These are phyloP conservation scores for Drosophila yooni DNA, from an alignment of 2,888 invertebrate species.

Conservation along the genomic window DNA sequence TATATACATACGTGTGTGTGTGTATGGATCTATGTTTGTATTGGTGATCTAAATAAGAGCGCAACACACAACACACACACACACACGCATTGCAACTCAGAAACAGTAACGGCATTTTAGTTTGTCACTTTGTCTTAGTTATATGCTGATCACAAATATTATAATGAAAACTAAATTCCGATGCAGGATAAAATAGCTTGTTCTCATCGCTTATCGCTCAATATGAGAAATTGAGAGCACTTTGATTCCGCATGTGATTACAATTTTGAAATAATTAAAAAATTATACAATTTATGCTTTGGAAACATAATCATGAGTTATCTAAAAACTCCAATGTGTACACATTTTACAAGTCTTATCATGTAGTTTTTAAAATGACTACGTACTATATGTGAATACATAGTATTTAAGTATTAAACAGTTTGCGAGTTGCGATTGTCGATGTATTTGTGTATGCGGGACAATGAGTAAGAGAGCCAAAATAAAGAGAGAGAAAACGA, in stretches of 20 bases:
- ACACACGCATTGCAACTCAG: constrained; percentile 46
- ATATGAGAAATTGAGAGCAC: background rate
- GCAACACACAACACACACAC: constrained; percentile 60
- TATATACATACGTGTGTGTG: background rate
- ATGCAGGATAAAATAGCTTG: background rate
- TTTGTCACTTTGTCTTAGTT: constrained; percentile 34
- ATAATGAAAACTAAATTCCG: background rate
- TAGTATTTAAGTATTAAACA: constrained; percentile 35
- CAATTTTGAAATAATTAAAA: background rate
- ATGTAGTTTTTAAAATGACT: constrained; percentile 32
- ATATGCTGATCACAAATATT: constrained; percentile 19
- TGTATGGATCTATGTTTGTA: constrained; percentile 11
- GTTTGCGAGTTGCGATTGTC: constrained; percentile 9
- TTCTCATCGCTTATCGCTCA: background rate
- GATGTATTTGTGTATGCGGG: constrained; percentile 34
- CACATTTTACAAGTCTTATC: constrained; percentile 7
- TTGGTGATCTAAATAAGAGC: constrained; percentile 60
- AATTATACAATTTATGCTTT: background rate
- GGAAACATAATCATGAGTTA: background rate
- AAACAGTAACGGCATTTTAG: constrained; percentile 68
- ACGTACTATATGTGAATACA: constrained; percentile 65
- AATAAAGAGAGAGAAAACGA: background rate
- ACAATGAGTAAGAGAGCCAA: constrained; percentile 21
- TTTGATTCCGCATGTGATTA: background rate
- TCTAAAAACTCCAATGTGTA: background rate